These are phyloP conservation scores for Leptinotarsa lineolata DNA, from an alignment of 1,140 invertebrate species.

Conservation along the genomic window DNA sequence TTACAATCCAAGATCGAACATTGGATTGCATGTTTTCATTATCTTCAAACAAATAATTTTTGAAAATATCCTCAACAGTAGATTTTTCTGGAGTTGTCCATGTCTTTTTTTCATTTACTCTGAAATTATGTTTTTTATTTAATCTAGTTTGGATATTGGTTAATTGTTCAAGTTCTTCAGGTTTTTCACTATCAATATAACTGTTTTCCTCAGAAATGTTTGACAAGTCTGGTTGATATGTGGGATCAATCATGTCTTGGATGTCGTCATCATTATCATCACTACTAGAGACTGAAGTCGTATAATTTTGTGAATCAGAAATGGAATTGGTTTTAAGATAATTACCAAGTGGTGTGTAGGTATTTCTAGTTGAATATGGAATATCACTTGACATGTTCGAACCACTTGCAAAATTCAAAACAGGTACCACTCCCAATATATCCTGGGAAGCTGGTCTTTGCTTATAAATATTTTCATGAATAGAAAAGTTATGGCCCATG, in stretches of 20 bases:
- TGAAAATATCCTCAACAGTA: constrained; percentile 12
- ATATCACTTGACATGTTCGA: background rate
- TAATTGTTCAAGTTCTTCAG: background rate
- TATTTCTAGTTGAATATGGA: background rate
- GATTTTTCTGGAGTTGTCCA: constrained; percentile 18
- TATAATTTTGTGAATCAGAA: background rate
- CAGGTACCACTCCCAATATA: background rate
- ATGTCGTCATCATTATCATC: background rate
- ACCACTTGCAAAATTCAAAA: background rate
- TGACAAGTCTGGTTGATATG: constrained; percentile 10
- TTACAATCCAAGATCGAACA: constrained; percentile 12
- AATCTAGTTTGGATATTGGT: background rate
- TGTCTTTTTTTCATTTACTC: background rate
- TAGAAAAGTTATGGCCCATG: constrained; percentile 20
- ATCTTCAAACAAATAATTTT: background rate
- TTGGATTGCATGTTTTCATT: background rate
- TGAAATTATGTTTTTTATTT: background rate
- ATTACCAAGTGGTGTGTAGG: background rate
- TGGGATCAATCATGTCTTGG: background rate
- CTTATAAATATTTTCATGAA: constrained; percentile 22
- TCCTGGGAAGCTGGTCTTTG: constrained; percentile 12
- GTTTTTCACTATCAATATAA: background rate
- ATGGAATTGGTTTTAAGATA: background rate
- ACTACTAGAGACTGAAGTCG: background rate
- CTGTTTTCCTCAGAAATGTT: background rate